These are phyloP conservation scores for Pentamera pediparva DNA, from an alignment of 53 echinoderm and acorn worm genomes.

Conservation along the genomic window DNA sequence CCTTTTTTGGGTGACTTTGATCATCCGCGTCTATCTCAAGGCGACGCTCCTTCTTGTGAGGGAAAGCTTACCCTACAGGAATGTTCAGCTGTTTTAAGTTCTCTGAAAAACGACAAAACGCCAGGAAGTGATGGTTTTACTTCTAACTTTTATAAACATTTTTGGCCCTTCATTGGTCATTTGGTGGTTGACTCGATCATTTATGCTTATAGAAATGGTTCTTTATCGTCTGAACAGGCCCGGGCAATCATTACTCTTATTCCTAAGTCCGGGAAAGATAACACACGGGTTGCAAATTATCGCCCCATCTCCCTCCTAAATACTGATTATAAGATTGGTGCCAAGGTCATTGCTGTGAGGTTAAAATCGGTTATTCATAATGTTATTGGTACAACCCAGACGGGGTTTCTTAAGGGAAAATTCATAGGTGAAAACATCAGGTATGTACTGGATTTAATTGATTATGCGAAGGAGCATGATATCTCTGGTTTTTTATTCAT, in stretches of 20 bases:
- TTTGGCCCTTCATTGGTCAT: background rate
- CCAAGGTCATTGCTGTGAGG: background rate
- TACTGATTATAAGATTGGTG: slow-evolving; percentile 8
- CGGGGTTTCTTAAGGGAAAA: background rate
- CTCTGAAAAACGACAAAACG: too few species aligned
- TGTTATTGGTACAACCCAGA: background rate
- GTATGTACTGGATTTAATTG: background rate
- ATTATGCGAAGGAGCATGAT: background rate
- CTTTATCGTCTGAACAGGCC: background rate
- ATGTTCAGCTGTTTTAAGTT: too few species aligned
- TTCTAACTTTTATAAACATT: background rate
- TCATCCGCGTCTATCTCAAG: too few species aligned
- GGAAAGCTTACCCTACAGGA: too few species aligned
- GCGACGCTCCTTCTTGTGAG: too few species aligned
- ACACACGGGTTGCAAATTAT: background rate
- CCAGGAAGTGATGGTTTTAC: too few species aligned
- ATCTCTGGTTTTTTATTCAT: background rate
- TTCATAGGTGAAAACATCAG: slow-evolving; percentile 6
- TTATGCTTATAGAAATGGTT: background rate
- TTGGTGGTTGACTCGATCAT: background rate
- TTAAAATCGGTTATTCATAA: background rate
- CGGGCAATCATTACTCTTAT: background rate
- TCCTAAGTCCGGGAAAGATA: background rate
- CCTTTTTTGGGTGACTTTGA: too few species aligned
- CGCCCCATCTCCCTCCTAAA: background rate